Evolutionary conservation across 64 coral and sea anemone species (phyloP).

Genomic region (Montipora cactus): DNA sequence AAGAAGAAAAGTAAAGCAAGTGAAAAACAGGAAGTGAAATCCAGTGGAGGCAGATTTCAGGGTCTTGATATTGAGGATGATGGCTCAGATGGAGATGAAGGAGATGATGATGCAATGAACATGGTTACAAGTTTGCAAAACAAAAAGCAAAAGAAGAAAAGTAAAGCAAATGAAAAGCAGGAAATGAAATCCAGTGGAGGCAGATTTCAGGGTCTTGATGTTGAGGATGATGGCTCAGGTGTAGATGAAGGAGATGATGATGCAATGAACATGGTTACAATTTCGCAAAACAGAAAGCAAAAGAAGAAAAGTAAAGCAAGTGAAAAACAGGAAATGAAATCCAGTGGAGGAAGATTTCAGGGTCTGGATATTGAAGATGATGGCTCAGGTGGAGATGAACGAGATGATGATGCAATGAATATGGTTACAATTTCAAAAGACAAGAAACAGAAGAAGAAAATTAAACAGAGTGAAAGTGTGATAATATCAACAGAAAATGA

Average conservation of each 20-base stretch:
- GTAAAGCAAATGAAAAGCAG: slow-evolving; percentile 38
- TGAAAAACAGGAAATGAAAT: neutral
- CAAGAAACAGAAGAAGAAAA: slow-evolving; percentile 27
- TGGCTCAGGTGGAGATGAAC: slow-evolving; percentile 14
- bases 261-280: neutral
- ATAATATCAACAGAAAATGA: neutral
- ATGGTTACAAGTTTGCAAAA: neutral
- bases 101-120: neutral
- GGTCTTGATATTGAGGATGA: slow-evolving; percentile 69
- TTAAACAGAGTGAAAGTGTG: slow-evolving; percentile 10
- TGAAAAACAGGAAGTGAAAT: neutral
- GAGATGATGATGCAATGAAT: neutral
- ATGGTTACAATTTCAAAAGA: slow-evolving; percentile 4
- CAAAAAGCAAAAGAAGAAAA: slow-evolving; percentile 55
- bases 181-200: slow-evolving; percentile 14
- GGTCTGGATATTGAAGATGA: slow-evolving; percentile 66
- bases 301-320: slow-evolving; percentile 1
- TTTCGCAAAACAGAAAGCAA: slow-evolving; percentile 41
- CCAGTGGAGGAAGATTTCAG: slow-evolving; percentile 59
- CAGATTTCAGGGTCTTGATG: slow-evolving; percentile 64
- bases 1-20: slow-evolving; percentile 48
- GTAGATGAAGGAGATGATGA: slow-evolving; percentile 41
- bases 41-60: slow-evolving; percentile 1
- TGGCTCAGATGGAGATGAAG: slow-evolving; percentile 2
- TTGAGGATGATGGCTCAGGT: slow-evolving; percentile 44